A percentile compares a stretch with the other conserved stretches of the same genome.
phyloP scores from a whole-genome alignment of 2,797 vertebrate species.

The Brachymystax lenok region DNA sequence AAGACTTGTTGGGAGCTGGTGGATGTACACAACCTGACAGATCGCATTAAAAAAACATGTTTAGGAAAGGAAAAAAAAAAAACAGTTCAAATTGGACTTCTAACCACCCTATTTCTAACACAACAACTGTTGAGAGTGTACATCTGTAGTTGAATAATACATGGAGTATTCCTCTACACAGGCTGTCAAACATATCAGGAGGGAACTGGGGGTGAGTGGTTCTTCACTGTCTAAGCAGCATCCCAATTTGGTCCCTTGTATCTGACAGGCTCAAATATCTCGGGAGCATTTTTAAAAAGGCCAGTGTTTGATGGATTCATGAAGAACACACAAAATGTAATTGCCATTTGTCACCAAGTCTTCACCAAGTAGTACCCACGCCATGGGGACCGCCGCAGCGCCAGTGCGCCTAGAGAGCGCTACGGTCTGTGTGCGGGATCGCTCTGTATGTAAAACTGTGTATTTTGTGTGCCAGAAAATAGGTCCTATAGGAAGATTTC shows the following conservation, averaged over 20 bases:
- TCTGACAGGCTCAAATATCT: conserved; percentile 84
- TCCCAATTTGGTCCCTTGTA: conserved; percentile 82
- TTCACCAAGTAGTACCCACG: conserved; percentile 72
- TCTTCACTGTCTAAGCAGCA: conserved; percentile 83
- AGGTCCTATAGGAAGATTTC: conserved; percentile 76
- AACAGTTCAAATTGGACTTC: conserved; percentile 75
- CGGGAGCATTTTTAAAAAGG: conserved; percentile 85
- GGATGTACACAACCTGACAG: conserved; percentile 63
- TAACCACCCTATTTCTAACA: conserved; percentile 76
- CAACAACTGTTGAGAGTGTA: conserved; percentile 84
- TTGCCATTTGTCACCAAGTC: conserved; percentile 86
- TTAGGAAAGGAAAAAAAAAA: conserved; percentile 25
- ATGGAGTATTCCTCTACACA: conserved; percentile 81
- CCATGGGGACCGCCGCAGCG: conserved; percentile 63
- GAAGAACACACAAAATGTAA: conserved; percentile 89
- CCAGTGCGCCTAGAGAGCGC: conserved; percentile 64
- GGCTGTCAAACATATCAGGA: conserved; percentile 84
- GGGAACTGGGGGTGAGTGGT: conserved; percentile 77
- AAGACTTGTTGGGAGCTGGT: conserved; percentile 40
- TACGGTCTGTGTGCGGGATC: conserved; percentile 35
- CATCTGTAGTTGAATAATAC: conserved; percentile 87
- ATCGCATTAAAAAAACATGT: conserved; percentile 65
- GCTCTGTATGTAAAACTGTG: conserved; percentile 78
- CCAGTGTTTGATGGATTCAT: conserved; percentile 87
- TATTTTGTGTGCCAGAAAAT: conserved; percentile 75